Evolutionary conservation across 2,888 invertebrate species (phyloP).

Genomic region (Lepidonotus clava): DNA sequence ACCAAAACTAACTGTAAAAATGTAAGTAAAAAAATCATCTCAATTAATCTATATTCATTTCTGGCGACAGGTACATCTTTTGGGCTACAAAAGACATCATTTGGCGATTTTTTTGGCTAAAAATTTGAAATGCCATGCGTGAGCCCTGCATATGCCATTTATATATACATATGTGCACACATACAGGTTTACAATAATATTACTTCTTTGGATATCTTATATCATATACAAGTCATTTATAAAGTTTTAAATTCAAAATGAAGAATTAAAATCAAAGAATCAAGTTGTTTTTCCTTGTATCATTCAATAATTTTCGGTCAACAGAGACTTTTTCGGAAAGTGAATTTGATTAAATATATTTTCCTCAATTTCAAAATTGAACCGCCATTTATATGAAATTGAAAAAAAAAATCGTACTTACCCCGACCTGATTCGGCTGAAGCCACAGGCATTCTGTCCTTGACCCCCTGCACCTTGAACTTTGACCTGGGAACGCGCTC

Average conservation of each 20-base stretch:
- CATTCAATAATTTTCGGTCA: neutral
- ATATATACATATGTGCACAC: neutral
- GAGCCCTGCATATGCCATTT: neutral
- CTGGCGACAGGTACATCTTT: neutral
- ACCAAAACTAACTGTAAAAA: neutral
- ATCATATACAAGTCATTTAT: neutral
- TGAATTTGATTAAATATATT: neutral
- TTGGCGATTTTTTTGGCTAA: too few relatives aligned
- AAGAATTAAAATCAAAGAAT: neutral
- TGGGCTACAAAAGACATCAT: neutral
- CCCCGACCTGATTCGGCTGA: conserved; percentile 40
- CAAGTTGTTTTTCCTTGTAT: neutral
- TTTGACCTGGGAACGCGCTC: too few relatives aligned
- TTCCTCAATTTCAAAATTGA: neutral
- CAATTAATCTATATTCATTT: neutral
- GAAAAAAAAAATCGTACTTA: conserved; percentile 5
- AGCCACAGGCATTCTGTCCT: conserved; percentile 30
- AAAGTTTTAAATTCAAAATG: neutral
- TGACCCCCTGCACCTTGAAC: neutral
- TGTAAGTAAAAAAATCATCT: neutral
- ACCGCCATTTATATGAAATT: neutral
- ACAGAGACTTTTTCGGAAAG: neutral
- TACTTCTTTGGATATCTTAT: neutral
- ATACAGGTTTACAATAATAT: neutral
- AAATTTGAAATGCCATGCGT: too few relatives aligned